phyloP scores from a whole-genome alignment of 2,888 invertebrate genomes.

The Nemotelus nigrinus region DNA sequence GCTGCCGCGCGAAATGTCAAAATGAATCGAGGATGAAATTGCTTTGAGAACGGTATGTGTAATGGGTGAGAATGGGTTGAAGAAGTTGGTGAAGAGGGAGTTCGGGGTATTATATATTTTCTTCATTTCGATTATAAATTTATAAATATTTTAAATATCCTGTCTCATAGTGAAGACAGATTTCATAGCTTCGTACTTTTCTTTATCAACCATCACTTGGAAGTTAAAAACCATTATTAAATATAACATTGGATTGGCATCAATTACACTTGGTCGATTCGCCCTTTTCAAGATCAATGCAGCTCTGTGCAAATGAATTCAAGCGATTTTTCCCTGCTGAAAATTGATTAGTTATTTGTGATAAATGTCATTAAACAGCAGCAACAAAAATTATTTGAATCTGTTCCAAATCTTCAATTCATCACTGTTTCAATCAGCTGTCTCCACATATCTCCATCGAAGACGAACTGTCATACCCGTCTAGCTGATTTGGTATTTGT shows the following conservation, averaged over 20 bases:
- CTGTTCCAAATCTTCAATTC: background rate
- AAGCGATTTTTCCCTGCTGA: no score
- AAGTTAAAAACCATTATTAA: no score
- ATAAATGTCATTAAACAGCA: no score
- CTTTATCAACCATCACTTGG: background rate
- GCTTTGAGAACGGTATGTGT: background rate
- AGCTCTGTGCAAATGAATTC: no score
- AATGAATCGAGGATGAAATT: background rate
- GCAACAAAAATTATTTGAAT: no score
- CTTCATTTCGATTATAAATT: no score
- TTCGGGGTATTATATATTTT: no score
- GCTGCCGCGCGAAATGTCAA: background rate
- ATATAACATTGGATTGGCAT: no score
- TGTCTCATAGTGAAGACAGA: background rate
- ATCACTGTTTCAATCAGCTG: conserved; percentile 16
- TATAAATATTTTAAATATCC: no score
- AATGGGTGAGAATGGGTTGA: background rate
- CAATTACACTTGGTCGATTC: no score
- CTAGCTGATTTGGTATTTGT: conserved; percentile 6
- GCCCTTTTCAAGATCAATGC: no score
- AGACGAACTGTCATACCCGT: background rate
- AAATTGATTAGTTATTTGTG: no score
- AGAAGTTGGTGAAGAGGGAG: background rate
- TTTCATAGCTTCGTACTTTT: background rate
- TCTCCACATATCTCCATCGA: background rate